Evolutionary conservation across 2,888 invertebrate species (phyloP).

Genomic region (Callimorpha dominula): DNA sequence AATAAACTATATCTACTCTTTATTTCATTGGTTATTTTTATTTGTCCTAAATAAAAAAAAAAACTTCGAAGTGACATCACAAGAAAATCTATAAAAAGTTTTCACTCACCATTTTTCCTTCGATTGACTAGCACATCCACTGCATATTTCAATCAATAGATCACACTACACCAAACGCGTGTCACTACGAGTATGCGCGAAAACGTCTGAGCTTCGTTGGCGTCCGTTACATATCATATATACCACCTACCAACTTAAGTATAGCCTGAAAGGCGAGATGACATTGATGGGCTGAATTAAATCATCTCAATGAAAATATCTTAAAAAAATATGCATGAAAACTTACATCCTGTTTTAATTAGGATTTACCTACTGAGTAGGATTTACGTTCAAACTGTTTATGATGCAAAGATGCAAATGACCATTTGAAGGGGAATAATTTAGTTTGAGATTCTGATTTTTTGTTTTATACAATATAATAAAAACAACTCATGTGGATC

Average conservation of each 20-base stretch:
- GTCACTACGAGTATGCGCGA: slow-evolving; percentile 56
- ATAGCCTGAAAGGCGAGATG: slow-evolving; percentile 49
- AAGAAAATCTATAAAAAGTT: slow-evolving; percentile 11
- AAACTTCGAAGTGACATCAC: neutral
- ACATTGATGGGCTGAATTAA: slow-evolving; percentile 34
- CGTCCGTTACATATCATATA: slow-evolving; percentile 60
- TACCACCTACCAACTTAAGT: slow-evolving; percentile 55
- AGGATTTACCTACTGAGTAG: too few relatives aligned
- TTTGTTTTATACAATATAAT: neutral
- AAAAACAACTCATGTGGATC: too few relatives aligned
- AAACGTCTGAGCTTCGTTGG: slow-evolving; percentile 59
- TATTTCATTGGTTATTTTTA: neutral
- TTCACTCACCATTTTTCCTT: slow-evolving; percentile 63
- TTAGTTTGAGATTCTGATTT: neutral
- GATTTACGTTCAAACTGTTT: neutral
- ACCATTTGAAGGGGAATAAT: too few relatives aligned
- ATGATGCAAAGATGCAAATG: too few relatives aligned
- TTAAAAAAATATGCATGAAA: neutral
- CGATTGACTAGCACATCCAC: slow-evolving; percentile 63
- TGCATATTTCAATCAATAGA: slow-evolving; percentile 50
- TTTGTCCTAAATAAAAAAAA: neutral
- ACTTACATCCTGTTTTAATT: too few relatives aligned
- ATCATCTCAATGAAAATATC: slow-evolving; percentile 15
- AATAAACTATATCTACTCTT: neutral
- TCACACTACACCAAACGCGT: slow-evolving; percentile 61